Base-by-base conservation (phyloP, 2,888 invertebrate genomes). In the Aethes cnicana region DNA sequence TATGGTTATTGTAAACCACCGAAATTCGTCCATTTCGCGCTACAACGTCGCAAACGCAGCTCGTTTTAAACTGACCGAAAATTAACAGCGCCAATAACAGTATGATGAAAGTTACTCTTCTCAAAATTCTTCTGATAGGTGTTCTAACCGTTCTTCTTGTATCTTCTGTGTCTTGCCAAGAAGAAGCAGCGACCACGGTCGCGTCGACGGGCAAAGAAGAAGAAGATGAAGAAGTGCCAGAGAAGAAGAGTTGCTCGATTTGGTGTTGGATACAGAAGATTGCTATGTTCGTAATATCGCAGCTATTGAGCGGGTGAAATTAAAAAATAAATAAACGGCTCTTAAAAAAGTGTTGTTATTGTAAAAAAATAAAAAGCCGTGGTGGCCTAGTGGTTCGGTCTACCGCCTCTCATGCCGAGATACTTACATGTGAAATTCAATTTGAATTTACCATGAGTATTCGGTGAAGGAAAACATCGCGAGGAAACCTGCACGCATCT, bases 181-280 rank as follows among this genome's bases (percentile, higher is more conserved):
- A 86, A 28, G 79, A 76, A 30, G 76, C 79, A 0, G 77, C 81
- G n/a, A 63, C 78, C 1, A 62, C 57, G 1, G 58, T 56, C 3
- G 57, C 78, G 0, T 75, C 84, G 0, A 80, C 78, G 0, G 59
- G 58, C 0, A 74, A 69, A 1, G 77, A 74, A 5, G 84, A 83
- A 8, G 88, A 87, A 62, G 87, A 87, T 28, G 88, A 86, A 52
- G 85, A 81, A 12, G 80, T 76, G 36, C 74, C 81, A 0, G 69
- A 66, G 48, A 85, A 84, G 68, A 78, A 74, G 28, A 64, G 81
- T 16, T 90, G 90, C 53, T 87, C 88, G 7, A 90, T 90, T 26
- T 90, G 89, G 89, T 90, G 90, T 58, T 90, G 90, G 90, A 86
- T 90, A 35, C 90, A 89, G 70, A 90, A 90, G 69, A 88, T 86